Percentiles rank a stretch among this genome's conserved stretches.
These are phyloP conservation scores for Sphinx pinastri DNA, from an alignment of 2,888 invertebrate genomes.

Conservation along the genomic window DNA sequence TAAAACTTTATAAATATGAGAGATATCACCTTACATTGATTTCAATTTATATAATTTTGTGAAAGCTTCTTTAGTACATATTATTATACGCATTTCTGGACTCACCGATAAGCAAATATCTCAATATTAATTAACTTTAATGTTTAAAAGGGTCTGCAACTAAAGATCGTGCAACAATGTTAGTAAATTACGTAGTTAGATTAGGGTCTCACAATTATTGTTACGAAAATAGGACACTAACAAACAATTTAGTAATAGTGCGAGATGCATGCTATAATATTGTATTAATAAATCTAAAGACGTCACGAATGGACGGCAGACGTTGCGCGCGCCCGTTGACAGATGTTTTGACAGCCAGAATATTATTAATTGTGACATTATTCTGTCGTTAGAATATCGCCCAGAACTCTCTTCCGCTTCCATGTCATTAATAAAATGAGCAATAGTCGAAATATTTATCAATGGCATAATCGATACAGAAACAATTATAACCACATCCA, in stretches of 20 bases:
- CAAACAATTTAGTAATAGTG: slow-evolving; percentile 21
- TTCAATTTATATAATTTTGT: too few species aligned
- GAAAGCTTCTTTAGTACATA: too few species aligned
- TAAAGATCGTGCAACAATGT: slow-evolving; percentile 2
- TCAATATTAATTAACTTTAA: not conserved
- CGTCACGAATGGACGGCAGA: slow-evolving; percentile 63
- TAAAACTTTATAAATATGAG: too few species aligned
- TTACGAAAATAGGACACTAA: slow-evolving; percentile 29
- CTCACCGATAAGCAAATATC: not conserved
- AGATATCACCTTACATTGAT: too few species aligned
- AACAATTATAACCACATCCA: slow-evolving; percentile 84
- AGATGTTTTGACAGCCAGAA: slow-evolving; percentile 81
- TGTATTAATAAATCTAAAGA: slow-evolving; percentile 61
- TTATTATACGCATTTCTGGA: too few species aligned
- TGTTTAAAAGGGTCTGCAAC: not conserved
- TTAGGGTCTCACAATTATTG: slow-evolving; percentile 11
- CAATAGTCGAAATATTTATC: slow-evolving; percentile 83
- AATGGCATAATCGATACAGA: slow-evolving; percentile 84
- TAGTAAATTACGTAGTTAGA: not conserved
- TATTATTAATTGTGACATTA: slow-evolving; percentile 83
- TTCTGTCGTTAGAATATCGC: slow-evolving; percentile 74
- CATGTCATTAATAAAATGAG: slow-evolving; percentile 83
- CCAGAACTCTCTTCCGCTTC: slow-evolving; percentile 78
- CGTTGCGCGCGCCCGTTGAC: slow-evolving; percentile 60
- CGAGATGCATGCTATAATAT: slow-evolving; percentile 19